Base-by-base conservation (phyloP, 2,888 invertebrate species). In the Drosophila falleni region DNA sequence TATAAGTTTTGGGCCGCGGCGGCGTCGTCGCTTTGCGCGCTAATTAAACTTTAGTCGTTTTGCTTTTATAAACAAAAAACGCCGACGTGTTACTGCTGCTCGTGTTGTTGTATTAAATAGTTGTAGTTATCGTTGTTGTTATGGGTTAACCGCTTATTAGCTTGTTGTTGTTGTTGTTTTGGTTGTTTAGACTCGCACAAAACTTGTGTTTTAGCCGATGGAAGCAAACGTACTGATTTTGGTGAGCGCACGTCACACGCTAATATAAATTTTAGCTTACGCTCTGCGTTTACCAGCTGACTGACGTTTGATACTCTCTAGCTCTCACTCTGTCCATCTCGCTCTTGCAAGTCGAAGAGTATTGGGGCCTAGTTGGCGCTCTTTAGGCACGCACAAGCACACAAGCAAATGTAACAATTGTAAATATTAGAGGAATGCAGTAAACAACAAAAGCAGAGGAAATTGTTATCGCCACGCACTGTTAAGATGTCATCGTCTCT, bases 181-280 rank as follows among this genome's bases (percentile, higher is more conserved):
- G 41, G 19, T 60, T 71, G 63, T 54, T 71, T 33, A 49, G 31
- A 63, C 67, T 59, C 66, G 65, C 64, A 60, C 35, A 55, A 72
- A 71, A 69, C 64, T 56, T 72, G 74, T 76, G 78, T 76, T 78
- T 71, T 68, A 72, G 65, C 65, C 81, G 77, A 77, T 81, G 79
- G 71, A 78, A 80, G 61, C 70, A 78, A 77, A 77, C 79, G 73
- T 77, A 89, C 87, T 89, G 79, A 89, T 81, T 87, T 88, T 84
- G 67, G 71, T 58, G 76, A 78, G 71, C 74, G 70, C 51, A 68
- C 81, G 75, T 71, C 82, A 75, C 60, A 77, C 60, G 75, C 74
- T 85, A 82, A 89, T 85, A 87, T 89, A 72, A 89, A 82, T 74
- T 78, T 81, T 78, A 78, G 71, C 74, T 71, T 59, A 16, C 13